Conservation (phyloP, 2,888 invertebrate genomes). For the Temnothorax ravouxi region DNA sequence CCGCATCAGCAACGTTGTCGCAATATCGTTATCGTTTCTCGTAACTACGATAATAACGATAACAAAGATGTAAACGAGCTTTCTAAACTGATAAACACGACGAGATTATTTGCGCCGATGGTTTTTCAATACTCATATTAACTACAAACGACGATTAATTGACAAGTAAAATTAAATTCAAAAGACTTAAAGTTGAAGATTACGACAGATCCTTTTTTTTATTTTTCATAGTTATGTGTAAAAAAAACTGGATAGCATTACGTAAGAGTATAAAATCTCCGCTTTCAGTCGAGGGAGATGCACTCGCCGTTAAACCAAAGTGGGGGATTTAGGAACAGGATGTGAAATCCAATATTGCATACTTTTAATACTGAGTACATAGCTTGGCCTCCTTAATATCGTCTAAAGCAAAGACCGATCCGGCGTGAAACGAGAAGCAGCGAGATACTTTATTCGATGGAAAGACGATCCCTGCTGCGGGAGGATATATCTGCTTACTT, state of each 20-base stretch:
- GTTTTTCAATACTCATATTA: neutral
- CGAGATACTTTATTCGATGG: conserved; percentile 57
- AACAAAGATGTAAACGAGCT: conserved; percentile 7
- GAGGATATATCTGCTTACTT: conserved; percentile 61
- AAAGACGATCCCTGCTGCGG: conserved; percentile 53
- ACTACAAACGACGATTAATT: neutral
- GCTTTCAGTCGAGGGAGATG: neutral
- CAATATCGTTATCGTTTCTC: conserved; percentile 33
- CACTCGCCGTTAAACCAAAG: neutral
- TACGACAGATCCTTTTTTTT: neutral
- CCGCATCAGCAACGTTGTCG: neutral
- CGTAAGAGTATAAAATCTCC: neutral
- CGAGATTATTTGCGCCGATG: neutral
- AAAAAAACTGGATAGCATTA: neutral
- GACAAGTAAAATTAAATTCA: neutral
- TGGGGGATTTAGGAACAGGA: conserved; percentile 27
- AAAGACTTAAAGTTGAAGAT: neutral
- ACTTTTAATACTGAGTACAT: conserved; percentile 49
- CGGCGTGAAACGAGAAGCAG: conserved; percentile 56
- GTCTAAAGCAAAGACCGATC: conserved; percentile 50
- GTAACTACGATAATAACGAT: conserved; percentile 5
- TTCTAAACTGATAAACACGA: neutral
- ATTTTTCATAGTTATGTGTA: neutral
- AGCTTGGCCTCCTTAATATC: conserved; percentile 32
- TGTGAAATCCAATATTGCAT: conserved; percentile 47